Evolutionary conservation across 2,797 vertebrate genomes (phyloP), one percentile per base, ranked within the genome.

Genomic region (Novumbra hubbsi): DNA sequence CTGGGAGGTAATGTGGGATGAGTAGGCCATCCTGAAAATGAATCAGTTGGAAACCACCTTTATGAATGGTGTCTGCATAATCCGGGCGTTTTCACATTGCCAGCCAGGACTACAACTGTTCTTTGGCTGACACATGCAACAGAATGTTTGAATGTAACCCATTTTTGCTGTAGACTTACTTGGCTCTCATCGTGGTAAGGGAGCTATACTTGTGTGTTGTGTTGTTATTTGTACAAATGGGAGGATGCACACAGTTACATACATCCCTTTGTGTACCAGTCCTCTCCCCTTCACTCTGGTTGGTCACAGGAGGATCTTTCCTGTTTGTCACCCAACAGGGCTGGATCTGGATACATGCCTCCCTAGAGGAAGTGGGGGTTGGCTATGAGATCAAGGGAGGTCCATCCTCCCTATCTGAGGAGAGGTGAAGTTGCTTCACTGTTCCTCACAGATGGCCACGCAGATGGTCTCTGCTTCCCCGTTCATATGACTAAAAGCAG

Each of bases 321-420:
- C 90, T 89, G 87, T 90, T 91, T 91, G 84, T 85, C 81, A 78
- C 83, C 82, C 74, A 80, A 76, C 84, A 38, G 88, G 79, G 89
- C 83, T 67, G 86, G 87, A 88, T 83, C 82, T 90, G 91, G 89
- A 90, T 50, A 72, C 55, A 5, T 86, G 88, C 86, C 88, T 72
- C 82, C 78, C 30, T 45, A 41, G 81, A 83, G 85, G 76, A 83
- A 84, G 82, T 81, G 80, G 57, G 62, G 48, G 28, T 45, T 78
- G 69, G 62, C 30, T 71, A 41, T 63, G 77, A 85, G 77, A 68
- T 1, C 21, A 7, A 60, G 19, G 48, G 7, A n/a, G 48, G 69
- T 74, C 79, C 74, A 62, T 83, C 68, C 78, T 85, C 80, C 73
- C 78, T 80, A 78, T 85, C 83, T 68, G 70, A 80, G 82, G 82